Base-by-base conservation (phyloP, 2,797 vertebrate genomes). In the Microcaecilia unicolor region DNA sequence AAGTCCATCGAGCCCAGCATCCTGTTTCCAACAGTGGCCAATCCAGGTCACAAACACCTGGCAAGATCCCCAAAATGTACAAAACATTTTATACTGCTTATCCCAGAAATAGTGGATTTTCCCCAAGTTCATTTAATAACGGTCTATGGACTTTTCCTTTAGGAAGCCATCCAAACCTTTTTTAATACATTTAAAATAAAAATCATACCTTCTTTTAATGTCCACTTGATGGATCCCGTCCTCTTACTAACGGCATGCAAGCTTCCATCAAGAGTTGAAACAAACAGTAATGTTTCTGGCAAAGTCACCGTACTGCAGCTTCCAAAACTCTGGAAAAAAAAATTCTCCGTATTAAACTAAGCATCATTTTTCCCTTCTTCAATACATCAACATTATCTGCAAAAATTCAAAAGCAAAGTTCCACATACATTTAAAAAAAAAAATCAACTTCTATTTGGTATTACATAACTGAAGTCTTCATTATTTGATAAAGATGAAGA, bases 121-220 rank as follows among this genome's bases (percentile, higher is more conserved):
- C n/a, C n/a, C n/a, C n/a, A n/a, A n/a, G n/a, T n/a, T n/a, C n/a
- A n/a, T n/a, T n/a, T n/a, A n/a, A n/a, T n/a, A n/a, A n/a, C n/a
- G n/a, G n/a, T n/a, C n/a, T n/a, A n/a, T n/a, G n/a, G n/a, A n/a
- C n/a, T n/a, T n/a, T n/a, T n/a, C n/a, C n/a, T n/a, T n/a, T n/a
- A n/a, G n/a, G n/a, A n/a, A n/a, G n/a, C n/a, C n/a, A n/a, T n/a
- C n/a, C n/a, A n/a, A n/a, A n/a, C n/a, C n/a, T n/a, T n/a, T n/a
- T n/a, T n/a, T n/a, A n/a, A n/a, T n/a, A n/a, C n/a, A n/a, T n/a
- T n/a, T n/a, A n/a, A n/a, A n/a, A n/a, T n/a, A n/a, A n/a, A n/a
- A n/a, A n/a, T n/a, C n/a, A 78, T 74, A 95, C 95, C 94, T 92
- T 97, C 94, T 78, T 98, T 97, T 62, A 99, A 79, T 36, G 94